These are phyloP conservation scores for Pediacus dermestoides DNA, from an alignment of 2,888 invertebrate species.

Conservation along the genomic window DNA sequence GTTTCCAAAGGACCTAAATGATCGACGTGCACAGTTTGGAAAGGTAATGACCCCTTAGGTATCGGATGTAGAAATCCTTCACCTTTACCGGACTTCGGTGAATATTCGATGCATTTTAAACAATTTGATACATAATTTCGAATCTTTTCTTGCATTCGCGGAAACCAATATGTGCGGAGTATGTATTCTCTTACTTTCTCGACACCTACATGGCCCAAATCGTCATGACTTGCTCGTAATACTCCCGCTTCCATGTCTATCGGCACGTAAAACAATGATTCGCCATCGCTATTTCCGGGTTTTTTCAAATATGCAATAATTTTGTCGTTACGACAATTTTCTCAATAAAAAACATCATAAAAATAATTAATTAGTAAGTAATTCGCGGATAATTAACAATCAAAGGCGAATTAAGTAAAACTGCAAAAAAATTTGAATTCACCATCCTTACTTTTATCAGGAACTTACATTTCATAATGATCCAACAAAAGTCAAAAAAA, in stretches of 20 bases:
- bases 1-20: conserved; percentile 32
- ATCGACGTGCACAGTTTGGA: conserved; percentile 30
- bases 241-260: conserved; percentile 28
- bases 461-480: too few species aligned
- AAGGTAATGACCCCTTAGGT: conserved; percentile 30
- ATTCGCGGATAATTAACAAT: too few species aligned
- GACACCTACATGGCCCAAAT: conserved; percentile 34
- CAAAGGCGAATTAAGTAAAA: too few species aligned
- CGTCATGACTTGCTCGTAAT: conserved; percentile 30
- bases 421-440: too few species aligned
- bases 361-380: too few species aligned
- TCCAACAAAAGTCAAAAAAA: too few species aligned
- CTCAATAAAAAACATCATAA: too few species aligned
- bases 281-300: not conserved
- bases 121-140: conserved; percentile 31
- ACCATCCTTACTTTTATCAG: too few species aligned
- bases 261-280: conserved; percentile 21
- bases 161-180: conserved; percentile 36
- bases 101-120: conserved; percentile 32
- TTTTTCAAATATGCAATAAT: too few species aligned
- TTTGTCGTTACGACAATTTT: too few species aligned
- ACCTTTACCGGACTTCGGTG: conserved; percentile 22
- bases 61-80: conserved; percentile 33
- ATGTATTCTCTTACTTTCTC: conserved; percentile 33
- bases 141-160: conserved; percentile 29